Evolutionary conservation across 2,113 vertebrate species (phyloP).

Genomic region (Dasyornis broadbenti): DNA sequence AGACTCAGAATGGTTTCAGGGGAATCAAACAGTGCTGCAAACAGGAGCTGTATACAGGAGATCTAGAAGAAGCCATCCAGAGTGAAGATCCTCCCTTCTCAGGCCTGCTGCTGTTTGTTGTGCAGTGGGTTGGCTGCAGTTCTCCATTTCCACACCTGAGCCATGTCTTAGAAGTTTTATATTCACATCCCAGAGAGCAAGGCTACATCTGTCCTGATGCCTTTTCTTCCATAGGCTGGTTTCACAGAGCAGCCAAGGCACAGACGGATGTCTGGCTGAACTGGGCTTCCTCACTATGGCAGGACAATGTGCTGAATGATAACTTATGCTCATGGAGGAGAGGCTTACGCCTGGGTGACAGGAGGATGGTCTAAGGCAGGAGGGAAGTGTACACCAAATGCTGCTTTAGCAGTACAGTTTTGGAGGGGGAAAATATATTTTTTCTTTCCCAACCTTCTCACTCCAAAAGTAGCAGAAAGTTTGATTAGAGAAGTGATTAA

Average conservation of each 20-base stretch:
- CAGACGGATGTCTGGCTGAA: accelerated
- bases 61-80: not conserved
- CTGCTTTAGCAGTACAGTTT: not conserved
- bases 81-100: not conserved
- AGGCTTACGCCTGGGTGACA: not conserved
- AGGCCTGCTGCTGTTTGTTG: not conserved
- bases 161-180: not conserved
- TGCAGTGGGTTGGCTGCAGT: not conserved
- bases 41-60: not conserved
- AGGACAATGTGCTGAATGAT: not conserved
- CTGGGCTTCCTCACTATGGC: not conserved
- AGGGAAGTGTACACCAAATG: not conserved
- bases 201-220: not conserved
- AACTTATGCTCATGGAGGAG: not conserved
- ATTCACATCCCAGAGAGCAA: not conserved
- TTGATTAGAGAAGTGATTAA: not conserved
- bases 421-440: not conserved
- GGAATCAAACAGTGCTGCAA: not conserved
- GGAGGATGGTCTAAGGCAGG: not conserved
- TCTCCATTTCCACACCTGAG: not conserved
- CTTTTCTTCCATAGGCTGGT: not conserved
- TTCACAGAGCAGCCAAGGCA: not conserved
- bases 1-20: not conserved
- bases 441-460: not conserved
- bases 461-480: not conserved